Base-by-base conservation (phyloP, 2,888 invertebrate species). In the Caenorhabditis sp. region DNA sequence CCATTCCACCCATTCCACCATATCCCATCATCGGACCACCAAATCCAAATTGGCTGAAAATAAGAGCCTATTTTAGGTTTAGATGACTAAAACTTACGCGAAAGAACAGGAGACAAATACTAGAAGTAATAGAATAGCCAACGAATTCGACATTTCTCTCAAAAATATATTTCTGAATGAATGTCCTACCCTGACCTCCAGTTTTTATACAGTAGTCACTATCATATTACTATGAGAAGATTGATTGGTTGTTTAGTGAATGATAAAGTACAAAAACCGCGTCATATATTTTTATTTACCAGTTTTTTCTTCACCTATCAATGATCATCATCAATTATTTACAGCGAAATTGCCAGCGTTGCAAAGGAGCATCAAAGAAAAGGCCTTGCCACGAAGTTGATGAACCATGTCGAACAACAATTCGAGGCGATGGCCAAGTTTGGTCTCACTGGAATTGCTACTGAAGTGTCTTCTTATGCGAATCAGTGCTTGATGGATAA, bases 401-500 rank as follows among this genome's bases (percentile, higher is more conserved):
- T 71, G 71, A 25, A 21, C 0, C 67, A 60, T 63, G 67, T 67
- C 23, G 58, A 67, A 17, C 26, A 10, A 43, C 43, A 43, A 43
- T 43, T 17, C 1, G 38, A 56, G n/a, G 56, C 63, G 26, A 56
- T 71, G 26, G 8, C 21, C 20, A 38, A 63, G 17, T 60, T 57
- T 56, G 38, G 31, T 14, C 31, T 50, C n/a, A 14, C 60, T 54
- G 67, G 67, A 50, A 67, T 71, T 56, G 71, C 60, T 1, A 63
- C 71, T 21, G 71, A 71, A 23, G 59, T 71, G 5, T 71, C 71
- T 1, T 66, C 66, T 1, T 59, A 59, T 12, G 71, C 71, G 0
- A 71, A 71, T 67, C 71, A 71, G 58, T 67, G 63, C 43, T 38
- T 71, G 27, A 71, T 71, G 71, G 31, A 49, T 14, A 67, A 67